phyloP scores from a whole-genome alignment of 1,140 invertebrate genomes.

The Sycophila sp. region DNA sequence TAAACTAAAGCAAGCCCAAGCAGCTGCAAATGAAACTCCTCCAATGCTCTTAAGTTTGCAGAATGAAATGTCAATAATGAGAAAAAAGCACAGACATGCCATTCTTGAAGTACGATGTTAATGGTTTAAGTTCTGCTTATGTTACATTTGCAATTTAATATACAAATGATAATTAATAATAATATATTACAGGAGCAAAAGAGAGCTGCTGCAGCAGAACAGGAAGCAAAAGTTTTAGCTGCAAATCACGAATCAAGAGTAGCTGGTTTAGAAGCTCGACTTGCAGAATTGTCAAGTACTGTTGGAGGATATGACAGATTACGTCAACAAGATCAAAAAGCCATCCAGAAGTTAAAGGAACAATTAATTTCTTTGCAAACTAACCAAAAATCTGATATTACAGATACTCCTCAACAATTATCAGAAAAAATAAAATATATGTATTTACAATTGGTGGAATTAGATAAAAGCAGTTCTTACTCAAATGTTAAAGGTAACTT shows the following conservation, averaged over 20 bases:
- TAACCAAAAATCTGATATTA: conserved; percentile 44
- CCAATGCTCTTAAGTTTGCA: conserved; percentile 75
- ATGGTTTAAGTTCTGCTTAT: too few species aligned
- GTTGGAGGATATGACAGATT: conserved; percentile 82
- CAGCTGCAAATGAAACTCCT: conserved; percentile 70
- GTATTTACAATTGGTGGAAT: conserved; percentile 51
- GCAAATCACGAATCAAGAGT: conserved; percentile 80
- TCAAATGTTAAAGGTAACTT: conserved; percentile 54
- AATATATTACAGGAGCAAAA: conserved; percentile 69
- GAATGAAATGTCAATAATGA: conserved; percentile 76
- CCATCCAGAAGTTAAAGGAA: conserved; percentile 79
- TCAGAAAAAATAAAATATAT: conserved; percentile 54
- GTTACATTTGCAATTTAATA: too few species aligned
- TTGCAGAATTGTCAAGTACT: conserved; percentile 83
- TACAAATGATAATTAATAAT: neutral
- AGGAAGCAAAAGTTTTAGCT: conserved; percentile 73
- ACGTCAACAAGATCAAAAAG: conserved; percentile 77
- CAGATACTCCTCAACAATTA: conserved; percentile 53
- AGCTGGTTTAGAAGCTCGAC: conserved; percentile 77
- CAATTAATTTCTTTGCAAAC: conserved; percentile 55
- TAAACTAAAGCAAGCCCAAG: conserved; percentile 71
- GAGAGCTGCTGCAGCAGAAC: conserved; percentile 74
- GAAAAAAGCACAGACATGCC: conserved; percentile 75
- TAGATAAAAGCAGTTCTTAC: conserved; percentile 53
- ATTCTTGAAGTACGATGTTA: conserved; percentile 75